Evolutionary conservation across 2,888 invertebrate species (phyloP).

Genomic region (Chrysina gloriosa): DNA sequence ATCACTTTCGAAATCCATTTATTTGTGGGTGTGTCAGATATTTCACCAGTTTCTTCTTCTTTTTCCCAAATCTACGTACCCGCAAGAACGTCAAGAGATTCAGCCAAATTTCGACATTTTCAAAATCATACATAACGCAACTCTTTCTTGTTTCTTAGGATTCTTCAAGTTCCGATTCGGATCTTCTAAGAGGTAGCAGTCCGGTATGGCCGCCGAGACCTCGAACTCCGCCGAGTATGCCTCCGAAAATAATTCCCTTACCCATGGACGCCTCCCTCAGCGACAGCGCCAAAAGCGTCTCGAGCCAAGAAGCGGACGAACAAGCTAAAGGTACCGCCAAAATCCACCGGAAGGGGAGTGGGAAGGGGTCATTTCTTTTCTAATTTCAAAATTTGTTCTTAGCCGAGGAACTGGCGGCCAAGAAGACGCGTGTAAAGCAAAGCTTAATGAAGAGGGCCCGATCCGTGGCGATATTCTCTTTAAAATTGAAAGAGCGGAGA

Average conservation of each 20-base stretch:
- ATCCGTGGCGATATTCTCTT: constrained; percentile 86
- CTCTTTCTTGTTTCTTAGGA: constrained; percentile 56
- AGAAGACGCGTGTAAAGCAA: constrained; percentile 76
- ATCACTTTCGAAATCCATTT: no score
- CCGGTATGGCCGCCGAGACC: constrained; percentile 63
- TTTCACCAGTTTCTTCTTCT: no score
- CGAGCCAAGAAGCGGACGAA: constrained; percentile 68
- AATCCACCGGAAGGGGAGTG: no score
- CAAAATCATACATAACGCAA: not conserved
- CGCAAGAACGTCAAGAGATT: not conserved
- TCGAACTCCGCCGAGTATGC: constrained; percentile 55
- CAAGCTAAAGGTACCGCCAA: constrained; percentile 60
- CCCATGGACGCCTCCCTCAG: constrained; percentile 67
- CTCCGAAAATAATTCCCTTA: constrained; percentile 53
- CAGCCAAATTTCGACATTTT: not conserved
- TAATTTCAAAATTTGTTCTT: constrained; percentile 52
- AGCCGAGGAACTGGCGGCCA: constrained; percentile 74
- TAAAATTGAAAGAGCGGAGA: constrained; percentile 81
- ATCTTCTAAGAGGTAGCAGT: constrained; percentile 65
- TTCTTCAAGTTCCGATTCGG: constrained; percentile 71
- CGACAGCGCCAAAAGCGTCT: constrained; percentile 69
- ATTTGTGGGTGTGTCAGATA: no score
- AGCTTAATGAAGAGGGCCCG: constrained; percentile 85
- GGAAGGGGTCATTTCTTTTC: no score
- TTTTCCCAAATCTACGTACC: not conserved